A percentile compares a stretch with the other conserved stretches of the same genome.
Conservation (phyloP, 2,113 vertebrate species). For the Diadophis punctatus region DNA sequence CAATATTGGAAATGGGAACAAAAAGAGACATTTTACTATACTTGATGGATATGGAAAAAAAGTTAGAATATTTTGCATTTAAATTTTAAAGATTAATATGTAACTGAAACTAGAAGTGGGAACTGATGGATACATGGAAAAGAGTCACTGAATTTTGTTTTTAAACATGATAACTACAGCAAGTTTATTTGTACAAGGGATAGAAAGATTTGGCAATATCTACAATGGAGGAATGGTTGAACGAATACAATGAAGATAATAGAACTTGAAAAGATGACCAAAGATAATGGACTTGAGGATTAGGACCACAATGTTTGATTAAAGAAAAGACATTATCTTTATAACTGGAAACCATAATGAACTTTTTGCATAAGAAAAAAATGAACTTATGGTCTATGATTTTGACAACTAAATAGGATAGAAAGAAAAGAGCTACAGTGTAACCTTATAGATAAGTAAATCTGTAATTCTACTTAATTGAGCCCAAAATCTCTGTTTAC, state of each 20-base stretch:
- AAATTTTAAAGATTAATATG: not conserved
- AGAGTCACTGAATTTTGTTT: not conserved
- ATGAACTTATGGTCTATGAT: not conserved
- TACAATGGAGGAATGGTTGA: not conserved
- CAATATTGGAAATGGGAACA: not conserved
- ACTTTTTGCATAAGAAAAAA: not conserved
- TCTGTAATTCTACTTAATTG: not conserved
- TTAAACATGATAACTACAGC: not conserved
- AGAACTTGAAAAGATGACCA: not conserved
- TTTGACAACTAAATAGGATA: not conserved
- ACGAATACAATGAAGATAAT: not conserved
- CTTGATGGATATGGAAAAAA: not conserved
- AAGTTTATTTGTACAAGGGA: not conserved
- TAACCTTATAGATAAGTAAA: not conserved
- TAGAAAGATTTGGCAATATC: not conserved
- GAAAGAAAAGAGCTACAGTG: not conserved
- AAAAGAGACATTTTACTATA: not conserved
- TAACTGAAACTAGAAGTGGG: not conserved
- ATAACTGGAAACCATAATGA: not conserved
- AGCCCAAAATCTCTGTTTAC: not conserved
- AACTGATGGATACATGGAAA: not conserved
- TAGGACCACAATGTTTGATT: not conserved
- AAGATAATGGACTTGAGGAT: not conserved
- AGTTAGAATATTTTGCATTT: not conserved
- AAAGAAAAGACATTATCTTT: not conserved